Base-by-base conservation (phyloP, 1,140 invertebrate genomes). In the Brachionus plicatilis region DNA sequence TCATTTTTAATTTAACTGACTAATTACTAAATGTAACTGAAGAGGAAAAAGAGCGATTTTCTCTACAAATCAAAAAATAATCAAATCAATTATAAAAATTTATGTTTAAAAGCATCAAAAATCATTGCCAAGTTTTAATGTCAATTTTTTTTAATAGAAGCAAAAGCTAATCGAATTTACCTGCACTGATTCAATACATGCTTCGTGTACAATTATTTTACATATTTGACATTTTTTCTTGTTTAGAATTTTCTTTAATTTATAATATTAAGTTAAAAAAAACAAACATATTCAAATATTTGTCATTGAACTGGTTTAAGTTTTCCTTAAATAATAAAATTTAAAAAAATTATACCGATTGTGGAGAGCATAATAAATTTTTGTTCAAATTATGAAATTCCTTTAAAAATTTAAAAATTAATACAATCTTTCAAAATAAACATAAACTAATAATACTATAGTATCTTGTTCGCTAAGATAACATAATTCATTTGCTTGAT, bases 201-300 rank as follows among this genome's bases (percentile, higher is more conserved):
- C 43, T 33, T 82, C 79, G 45, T 82, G 79, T 17, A 24, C 53
- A 41, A 65, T n/a, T 41, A 82, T 82, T 82, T 82, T 82, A 68
- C 79, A 82, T 4, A 82, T 65, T 8, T 12, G 41, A 37, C 79
- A 82, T 50, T 76, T 76, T 50, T 76, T 76, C 9, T 50, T 76
- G 20, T 60, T 60, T 8, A 24, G 9, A 37, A 37, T 37, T 60
- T 60, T 8, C 53, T 60, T 60, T 20, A 60, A 60, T 60, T 60
- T 60, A 9, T 1, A 60, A 20, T 37, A 37, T 6, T 6, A 37
- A 20, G 7, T 20, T 24, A 8, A 56, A 24, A 24, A 60, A 60
- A 20, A 20, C 9, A 17, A 20, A 24, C 5, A 20, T 60, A 60
- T 37, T 37, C 33, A 7, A 37, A 37, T 37, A 37, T 37, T 37